Percentiles rank a stretch among this genome's conserved stretches.
Evolutionary conservation across 2,113 vertebrate species (phyloP).

Genomic region (Oostethus manadensis): DNA sequence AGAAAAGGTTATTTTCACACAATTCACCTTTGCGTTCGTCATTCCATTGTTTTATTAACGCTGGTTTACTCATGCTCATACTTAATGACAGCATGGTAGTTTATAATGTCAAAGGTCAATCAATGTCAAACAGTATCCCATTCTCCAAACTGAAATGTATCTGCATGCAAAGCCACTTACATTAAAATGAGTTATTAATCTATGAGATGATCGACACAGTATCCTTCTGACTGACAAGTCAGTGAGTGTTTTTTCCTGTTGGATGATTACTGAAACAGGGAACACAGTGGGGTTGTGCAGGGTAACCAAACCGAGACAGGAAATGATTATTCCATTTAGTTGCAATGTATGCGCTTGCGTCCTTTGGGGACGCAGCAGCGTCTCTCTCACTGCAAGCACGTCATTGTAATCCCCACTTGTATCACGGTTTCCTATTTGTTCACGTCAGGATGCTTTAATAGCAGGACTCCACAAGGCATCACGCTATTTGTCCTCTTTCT

Average conservation of each 20-base stretch:
- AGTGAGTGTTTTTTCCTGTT: background rate
- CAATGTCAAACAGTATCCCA: no score
- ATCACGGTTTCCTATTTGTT: constrained; percentile 42
- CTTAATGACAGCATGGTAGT: no score
- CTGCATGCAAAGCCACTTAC: no score
- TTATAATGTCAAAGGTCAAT: no score
- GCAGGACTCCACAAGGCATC: constrained; percentile 32
- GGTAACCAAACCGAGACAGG: constrained; percentile 13
- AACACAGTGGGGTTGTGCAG: background rate
- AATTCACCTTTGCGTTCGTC: no score
- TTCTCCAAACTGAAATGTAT: no score
- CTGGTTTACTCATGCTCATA: no score
- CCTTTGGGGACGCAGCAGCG: constrained; percentile 31
- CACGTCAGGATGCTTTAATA: constrained; percentile 51
- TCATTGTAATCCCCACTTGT: constrained; percentile 20
- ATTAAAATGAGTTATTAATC: no score
- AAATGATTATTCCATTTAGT: constrained; percentile 45
- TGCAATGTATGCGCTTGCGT: constrained; percentile 25
- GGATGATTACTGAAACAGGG: background rate
- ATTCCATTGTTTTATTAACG: no score
- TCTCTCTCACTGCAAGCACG: constrained; percentile 28
- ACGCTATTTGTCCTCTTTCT: constrained; percentile 43
- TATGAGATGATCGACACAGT: no score
- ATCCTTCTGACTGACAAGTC: no score
- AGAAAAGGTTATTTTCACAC: no score